Base-by-base conservation (phyloP, 2,113 vertebrate genomes). In the Hippocampus comes region DNA sequence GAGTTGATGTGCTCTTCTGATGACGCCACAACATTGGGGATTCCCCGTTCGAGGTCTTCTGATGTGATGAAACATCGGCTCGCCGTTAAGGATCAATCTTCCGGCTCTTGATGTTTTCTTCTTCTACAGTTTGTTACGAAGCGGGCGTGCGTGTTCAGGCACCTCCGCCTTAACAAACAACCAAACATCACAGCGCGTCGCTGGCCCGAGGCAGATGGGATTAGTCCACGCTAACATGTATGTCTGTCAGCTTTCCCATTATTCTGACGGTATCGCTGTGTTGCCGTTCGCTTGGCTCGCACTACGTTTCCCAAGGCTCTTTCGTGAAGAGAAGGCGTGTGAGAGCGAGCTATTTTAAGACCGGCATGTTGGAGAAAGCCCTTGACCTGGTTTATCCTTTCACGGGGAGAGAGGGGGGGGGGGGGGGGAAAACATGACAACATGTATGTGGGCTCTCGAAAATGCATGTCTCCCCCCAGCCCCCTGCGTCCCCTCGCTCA, bases 351-450 rank as follows among this genome's bases (percentile, higher is more conserved):
- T 88, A 89, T 88, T 89, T 87, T 85, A 80, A 79, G 88, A 77
- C 75, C 82, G 79, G 80, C 77, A 82, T 80, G 81, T 73, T 79
- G 79, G 83, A 83, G 85, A 81, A 84, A 83, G 80, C 80, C 82
- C 82, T 87, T 88, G 88, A 86, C 86, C 89, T 86, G 82, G 78
- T 88, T 90, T 89, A 84, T 86, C 78, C 82, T 82, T 86, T 74
- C 53, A 72, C 57, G 78, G 60, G 67, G 51, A 71, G 60, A 78
- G 74, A 63, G 68, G 5, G 34, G 34, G 34, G 34, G 34, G 27
- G 27, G 27, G 27, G 27, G 75, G 76, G 68, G 73, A 41, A 76
- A 88, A 85, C 63, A 83, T 73, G 76, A 82, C n/a, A 4, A 30
- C 65, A 75, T 64, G 61, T 42, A 73, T 69, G 56, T 73, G 34